phyloP scores from a whole-genome alignment of 2,797 vertebrate genomes.

The Podargus strigoides region DNA sequence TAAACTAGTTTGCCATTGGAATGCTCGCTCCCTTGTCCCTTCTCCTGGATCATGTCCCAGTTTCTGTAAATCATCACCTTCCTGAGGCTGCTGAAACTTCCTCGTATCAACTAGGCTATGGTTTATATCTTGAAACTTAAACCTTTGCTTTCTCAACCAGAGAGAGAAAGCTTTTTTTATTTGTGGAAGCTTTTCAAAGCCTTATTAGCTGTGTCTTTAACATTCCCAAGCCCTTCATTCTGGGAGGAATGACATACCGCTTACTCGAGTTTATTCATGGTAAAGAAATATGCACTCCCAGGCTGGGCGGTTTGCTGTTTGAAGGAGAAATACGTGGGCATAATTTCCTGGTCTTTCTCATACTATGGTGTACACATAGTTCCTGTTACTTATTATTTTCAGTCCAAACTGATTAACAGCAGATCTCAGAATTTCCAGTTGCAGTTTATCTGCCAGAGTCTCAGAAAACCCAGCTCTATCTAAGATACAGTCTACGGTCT shows the following conservation, averaged over 20 bases:
- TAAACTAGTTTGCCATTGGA: conserved; percentile 55
- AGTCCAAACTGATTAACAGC: conserved; percentile 32
- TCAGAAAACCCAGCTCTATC: not conserved
- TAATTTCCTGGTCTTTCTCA: not conserved
- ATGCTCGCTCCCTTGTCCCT: not conserved
- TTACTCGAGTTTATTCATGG: not conserved
- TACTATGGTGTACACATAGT: not conserved
- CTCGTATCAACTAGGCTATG: not conserved
- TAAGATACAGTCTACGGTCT: not conserved
- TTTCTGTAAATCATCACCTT: conserved; percentile 69
- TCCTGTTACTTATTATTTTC: conserved; percentile 48
- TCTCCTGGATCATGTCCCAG: conserved; percentile 29
- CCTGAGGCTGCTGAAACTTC: conserved; percentile 21
- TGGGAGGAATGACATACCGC: not conserved
- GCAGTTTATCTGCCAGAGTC: not conserved
- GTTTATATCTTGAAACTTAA: conserved; percentile 32
- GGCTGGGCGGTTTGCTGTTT: not conserved
- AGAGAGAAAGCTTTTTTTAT: not conserved
- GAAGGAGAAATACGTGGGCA: not conserved
- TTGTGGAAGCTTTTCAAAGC: not conserved
- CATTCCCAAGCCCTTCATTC: not conserved
- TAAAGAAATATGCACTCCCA: not conserved
- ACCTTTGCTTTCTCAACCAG: conserved; percentile 10
- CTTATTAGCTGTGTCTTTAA: not conserved
- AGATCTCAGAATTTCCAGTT: not conserved